phyloP scores from a whole-genome alignment of 2,888 invertebrate species.

The Mallateleia sp. region DNA sequence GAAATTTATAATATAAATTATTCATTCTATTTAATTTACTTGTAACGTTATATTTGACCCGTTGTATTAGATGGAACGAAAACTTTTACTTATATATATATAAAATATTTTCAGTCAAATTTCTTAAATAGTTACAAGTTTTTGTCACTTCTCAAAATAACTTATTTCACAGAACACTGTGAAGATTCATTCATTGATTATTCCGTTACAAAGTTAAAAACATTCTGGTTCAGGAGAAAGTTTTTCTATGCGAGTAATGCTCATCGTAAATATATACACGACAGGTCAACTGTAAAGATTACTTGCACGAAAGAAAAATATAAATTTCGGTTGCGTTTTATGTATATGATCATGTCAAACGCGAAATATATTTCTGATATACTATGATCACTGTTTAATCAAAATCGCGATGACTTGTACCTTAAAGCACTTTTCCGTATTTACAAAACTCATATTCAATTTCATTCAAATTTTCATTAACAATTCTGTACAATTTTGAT shows the following conservation, averaged over 20 bases:
- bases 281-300: not conserved
- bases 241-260: not conserved
- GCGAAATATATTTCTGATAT: no score
- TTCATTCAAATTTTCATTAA: not conserved
- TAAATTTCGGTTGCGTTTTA: not conserved
- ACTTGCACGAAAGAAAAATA: not conserved
- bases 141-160: no score
- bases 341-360: no score
- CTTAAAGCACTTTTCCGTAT: not conserved
- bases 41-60: no score
- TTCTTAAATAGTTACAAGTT: no score
- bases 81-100: no score
- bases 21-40: no score
- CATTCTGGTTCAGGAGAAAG: not conserved
- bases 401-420: not conserved
- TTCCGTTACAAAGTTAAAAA: not conserved
- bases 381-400: not conserved
- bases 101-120: no score
- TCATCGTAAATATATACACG: slow-evolving; percentile 1
- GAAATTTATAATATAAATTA: no score
- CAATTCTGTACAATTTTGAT: not conserved
- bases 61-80: no score
- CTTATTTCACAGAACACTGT: no score
- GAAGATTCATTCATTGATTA: not conserved
- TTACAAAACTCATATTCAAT: not conserved